phyloP scores from a whole-genome alignment of 2,113 vertebrate species.

The Trematomus loennbergii region DNA sequence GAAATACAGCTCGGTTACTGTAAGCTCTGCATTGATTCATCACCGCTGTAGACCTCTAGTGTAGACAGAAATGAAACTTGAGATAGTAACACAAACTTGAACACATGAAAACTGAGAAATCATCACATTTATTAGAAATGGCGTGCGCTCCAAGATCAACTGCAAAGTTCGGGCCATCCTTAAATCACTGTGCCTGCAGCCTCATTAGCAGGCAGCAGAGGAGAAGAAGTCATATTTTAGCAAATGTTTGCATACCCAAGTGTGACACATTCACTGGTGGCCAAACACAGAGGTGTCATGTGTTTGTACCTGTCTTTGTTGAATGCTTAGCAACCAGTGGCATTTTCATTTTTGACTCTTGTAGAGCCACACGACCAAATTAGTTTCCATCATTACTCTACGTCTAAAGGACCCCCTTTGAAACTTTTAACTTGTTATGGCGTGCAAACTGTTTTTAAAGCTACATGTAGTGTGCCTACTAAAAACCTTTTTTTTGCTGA shows the following conservation, averaged over 20 bases:
- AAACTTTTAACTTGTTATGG: background rate
- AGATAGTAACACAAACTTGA: conserved; percentile 46
- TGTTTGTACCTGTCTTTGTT: conserved; percentile 59
- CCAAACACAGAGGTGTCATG: conserved; percentile 59
- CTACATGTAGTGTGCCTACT: no score
- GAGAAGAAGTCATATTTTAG: conserved; percentile 56
- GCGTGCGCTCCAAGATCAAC: conserved; percentile 50
- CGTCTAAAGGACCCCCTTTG: background rate
- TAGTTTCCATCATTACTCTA: conserved; percentile 34
- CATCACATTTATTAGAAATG: conserved; percentile 42
- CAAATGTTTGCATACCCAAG: conserved; percentile 61
- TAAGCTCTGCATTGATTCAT: conserved; percentile 43
- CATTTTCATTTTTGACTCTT: conserved; percentile 49
- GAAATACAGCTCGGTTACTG: conserved; percentile 32
- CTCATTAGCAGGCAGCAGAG: conserved; percentile 57
- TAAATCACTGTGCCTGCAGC: conserved; percentile 41
- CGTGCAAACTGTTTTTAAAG: conserved; percentile 1
- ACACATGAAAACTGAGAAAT: conserved; percentile 27
- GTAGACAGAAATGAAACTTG: conserved; percentile 38
- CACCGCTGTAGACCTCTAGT: conserved; percentile 31
- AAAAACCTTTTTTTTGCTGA: background rate
- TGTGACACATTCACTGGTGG: conserved; percentile 57
- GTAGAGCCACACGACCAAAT: conserved; percentile 26
- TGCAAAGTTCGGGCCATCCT: conserved; percentile 22
- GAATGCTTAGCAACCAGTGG: conserved; percentile 56